phyloP scores from a whole-genome alignment of 2,797 vertebrate species.

The Peromyscus melanophrys region DNA sequence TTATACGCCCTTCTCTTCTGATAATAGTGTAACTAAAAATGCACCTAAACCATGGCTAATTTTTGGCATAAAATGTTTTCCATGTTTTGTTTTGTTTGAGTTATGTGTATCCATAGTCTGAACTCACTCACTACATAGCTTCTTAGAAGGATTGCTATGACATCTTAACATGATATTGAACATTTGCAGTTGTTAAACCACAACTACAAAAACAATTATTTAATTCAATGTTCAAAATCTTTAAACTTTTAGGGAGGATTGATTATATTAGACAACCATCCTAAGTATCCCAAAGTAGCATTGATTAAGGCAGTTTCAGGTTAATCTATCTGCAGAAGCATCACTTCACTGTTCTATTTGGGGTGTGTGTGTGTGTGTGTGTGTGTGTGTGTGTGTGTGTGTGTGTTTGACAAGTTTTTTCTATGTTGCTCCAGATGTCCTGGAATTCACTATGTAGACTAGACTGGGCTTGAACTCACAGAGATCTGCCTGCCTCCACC shows the following conservation, averaged over 20 bases:
- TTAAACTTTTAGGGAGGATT: background rate
- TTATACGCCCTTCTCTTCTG: background rate
- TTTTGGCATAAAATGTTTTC: background rate
- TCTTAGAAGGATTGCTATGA: slow-evolving; percentile 27
- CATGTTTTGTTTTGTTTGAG: slow-evolving; percentile 2
- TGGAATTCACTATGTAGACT: background rate
- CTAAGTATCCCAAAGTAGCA: slow-evolving; percentile 46
- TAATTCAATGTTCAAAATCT: slow-evolving; percentile 53
- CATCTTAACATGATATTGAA: background rate
- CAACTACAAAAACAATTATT: slow-evolving; percentile 48
- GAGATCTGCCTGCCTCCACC: background rate
- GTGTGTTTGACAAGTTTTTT: background rate
- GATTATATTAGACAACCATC: background rate
- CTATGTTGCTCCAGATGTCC: background rate
- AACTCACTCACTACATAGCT: background rate
- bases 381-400: background rate
- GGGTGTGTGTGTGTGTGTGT: no score
- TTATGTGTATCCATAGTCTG: background rate
- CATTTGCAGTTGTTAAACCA: background rate
- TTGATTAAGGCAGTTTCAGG: slow-evolving; percentile 18
- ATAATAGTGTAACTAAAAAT: slow-evolving; percentile 25
- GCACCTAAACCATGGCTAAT: background rate
- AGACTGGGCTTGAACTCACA: background rate
- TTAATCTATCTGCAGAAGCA: slow-evolving; percentile 50
- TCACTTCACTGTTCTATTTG: background rate